phyloP scores from a whole-genome alignment of 2,888 invertebrate species.

The Tricholauxania praeusta region DNA sequence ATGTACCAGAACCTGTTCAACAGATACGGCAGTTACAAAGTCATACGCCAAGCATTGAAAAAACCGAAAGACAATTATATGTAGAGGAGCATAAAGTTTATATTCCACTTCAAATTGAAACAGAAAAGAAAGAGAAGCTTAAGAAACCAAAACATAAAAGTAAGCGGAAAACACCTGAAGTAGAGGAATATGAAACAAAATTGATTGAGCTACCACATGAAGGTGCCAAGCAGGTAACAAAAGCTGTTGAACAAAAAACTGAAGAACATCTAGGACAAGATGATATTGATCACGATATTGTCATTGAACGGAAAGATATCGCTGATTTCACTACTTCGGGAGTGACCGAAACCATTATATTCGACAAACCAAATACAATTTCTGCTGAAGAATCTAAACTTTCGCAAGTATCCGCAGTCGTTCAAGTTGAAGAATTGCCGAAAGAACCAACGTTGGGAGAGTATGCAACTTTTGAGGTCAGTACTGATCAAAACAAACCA shows the following conservation, averaged over 20 bases:
- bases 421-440: not conserved
- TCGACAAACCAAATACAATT: not conserved
- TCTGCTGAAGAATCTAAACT: not conserved
- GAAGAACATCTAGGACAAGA: not conserved
- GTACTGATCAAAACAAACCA: not conserved
- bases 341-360: not conserved
- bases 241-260: not conserved
- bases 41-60: conserved; percentile 30
- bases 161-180: conserved; percentile 48
- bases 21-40: conserved; percentile 54
- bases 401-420: not conserved
- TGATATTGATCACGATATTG: no score
- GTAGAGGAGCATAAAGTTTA: conserved; percentile 41
- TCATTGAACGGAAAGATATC: no score
- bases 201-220: not conserved
- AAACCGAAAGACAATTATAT: not conserved
- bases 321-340: no score
- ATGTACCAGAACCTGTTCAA: conserved; percentile 59
- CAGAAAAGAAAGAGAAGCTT: conserved; percentile 48
- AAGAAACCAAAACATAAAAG: conserved; percentile 56
- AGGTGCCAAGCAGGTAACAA: not conserved
- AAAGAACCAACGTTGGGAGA: not conserved
- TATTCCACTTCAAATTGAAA: conserved; percentile 49
- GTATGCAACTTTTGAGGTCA: not conserved
- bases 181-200: not conserved